Percentiles rank a stretch among this genome's conserved stretches.
These are phyloP conservation scores for Xiphorhynchus elegans DNA, from an alignment of 2,113 vertebrate species.

Conservation along the genomic window DNA sequence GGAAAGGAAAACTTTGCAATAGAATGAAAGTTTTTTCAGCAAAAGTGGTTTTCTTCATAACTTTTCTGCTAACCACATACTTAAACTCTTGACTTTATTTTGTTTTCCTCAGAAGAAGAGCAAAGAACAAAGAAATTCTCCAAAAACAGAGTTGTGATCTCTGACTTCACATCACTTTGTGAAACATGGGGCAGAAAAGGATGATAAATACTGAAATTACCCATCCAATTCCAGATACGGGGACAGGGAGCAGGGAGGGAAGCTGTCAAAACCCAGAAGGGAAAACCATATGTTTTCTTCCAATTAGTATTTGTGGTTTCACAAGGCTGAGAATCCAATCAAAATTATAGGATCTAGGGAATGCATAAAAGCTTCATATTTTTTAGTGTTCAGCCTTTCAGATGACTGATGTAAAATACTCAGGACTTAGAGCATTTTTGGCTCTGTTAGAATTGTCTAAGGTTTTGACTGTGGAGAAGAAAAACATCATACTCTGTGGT, in stretches of 20 bases:
- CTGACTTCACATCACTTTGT: background rate
- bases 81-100: background rate
- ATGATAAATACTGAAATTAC: background rate
- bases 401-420: background rate
- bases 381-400: background rate
- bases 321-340: background rate
- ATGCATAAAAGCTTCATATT: background rate
- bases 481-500: background rate
- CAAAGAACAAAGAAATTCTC: background rate
- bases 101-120: background rate
- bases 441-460: background rate
- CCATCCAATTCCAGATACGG: background rate
- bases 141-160: background rate
- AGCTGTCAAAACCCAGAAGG: background rate
- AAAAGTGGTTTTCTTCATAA: background rate
- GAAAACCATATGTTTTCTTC: rapidly evolving
- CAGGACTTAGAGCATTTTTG: background rate
- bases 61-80: background rate
- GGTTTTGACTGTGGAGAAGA: background rate
- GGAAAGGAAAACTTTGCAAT: background rate
- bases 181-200: background rate
- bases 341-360: background rate
- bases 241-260: rapidly evolving
- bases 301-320: background rate
- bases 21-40: background rate